A percentile compares a stretch with the other conserved stretches of the same genome.
These are phyloP conservation scores for Myopa testacea DNA, from an alignment of 2,888 invertebrate genomes.

Conservation along the genomic window DNA sequence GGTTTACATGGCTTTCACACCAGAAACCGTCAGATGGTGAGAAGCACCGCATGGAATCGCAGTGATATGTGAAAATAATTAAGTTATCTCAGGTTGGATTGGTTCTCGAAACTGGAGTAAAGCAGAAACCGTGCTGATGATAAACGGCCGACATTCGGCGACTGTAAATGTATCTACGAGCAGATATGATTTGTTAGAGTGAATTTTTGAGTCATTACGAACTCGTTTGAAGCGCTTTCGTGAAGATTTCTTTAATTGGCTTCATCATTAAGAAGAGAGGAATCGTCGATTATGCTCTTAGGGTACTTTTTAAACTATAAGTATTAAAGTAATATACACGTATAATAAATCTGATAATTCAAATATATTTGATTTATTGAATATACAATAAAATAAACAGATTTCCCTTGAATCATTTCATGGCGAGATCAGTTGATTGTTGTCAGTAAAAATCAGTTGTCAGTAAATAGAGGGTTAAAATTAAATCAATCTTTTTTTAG, in stretches of 20 bases:
- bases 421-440: too few species aligned
- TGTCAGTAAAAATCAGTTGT: too few species aligned
- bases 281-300: too few species aligned
- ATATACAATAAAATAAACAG: too few species aligned
- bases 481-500: neutral
- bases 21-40: neutral
- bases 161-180: neutral
- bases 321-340: too few species aligned
- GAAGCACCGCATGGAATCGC: neutral
- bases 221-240: neutral
- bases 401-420: too few species aligned
- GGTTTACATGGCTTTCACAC: neutral
- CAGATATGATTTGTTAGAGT: neutral
- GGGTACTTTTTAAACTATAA: too few species aligned
- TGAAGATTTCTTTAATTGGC: neutral
- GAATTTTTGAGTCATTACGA: neutral
- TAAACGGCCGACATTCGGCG: too few species aligned
- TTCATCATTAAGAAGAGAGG: neutral
- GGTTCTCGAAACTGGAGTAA: neutral
- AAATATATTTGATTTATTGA: too few species aligned
- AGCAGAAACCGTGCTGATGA: neutral
- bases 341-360: too few species aligned
- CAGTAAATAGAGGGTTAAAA: too few species aligned
- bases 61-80: conserved; percentile 8
- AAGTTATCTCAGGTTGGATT: neutral